Percentiles rank a stretch among this genome's conserved stretches.
Conservation (phyloP, 2,888 invertebrate genomes). For the Caenorhabditis sulstoni region DNA sequence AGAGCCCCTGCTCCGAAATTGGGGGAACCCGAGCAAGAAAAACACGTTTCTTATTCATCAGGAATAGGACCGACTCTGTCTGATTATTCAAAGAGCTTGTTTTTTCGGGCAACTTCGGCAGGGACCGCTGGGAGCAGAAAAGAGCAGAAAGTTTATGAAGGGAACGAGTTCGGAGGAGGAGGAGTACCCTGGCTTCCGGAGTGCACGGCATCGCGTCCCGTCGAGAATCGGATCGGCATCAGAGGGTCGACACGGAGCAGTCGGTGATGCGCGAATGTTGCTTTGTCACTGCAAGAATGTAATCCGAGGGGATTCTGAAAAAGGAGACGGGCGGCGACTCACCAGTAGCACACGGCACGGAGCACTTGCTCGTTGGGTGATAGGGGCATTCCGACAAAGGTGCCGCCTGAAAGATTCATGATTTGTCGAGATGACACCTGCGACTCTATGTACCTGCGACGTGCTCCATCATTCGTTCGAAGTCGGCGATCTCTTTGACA, state of each 20-base stretch:
- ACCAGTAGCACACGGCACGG: constrained; percentile 59
- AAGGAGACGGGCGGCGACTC: neutral
- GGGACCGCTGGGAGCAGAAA: neutral
- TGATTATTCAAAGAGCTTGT: constrained; percentile 21
- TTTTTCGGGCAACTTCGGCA: neutral
- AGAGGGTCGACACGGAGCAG: constrained; percentile 58
- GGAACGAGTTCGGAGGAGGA: neutral
- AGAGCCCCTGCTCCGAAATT: neutral
- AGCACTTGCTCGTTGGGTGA: constrained; percentile 63
- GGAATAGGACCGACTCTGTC: constrained; percentile 1
- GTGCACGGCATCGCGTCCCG: constrained; percentile 19
- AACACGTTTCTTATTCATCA: constrained; percentile 56
- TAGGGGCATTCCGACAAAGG: constrained; percentile 54
- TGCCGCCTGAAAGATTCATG: constrained; percentile 39
- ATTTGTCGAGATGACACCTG: neutral
- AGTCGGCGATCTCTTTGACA: constrained; percentile 36
- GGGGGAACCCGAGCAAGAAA: constrained; percentile 13
- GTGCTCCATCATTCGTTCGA: constrained; percentile 52
- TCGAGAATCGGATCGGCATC: constrained; percentile 58
- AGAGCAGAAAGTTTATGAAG: neutral
- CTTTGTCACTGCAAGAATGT: constrained; percentile 52
- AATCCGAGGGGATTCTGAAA: constrained; percentile 1
- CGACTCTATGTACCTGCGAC: constrained; percentile 34
- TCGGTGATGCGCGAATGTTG: constrained; percentile 54
- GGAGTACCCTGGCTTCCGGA: neutral